Conservation (phyloP, 2,888 invertebrate species). For the Lochmaea crataegi region DNA sequence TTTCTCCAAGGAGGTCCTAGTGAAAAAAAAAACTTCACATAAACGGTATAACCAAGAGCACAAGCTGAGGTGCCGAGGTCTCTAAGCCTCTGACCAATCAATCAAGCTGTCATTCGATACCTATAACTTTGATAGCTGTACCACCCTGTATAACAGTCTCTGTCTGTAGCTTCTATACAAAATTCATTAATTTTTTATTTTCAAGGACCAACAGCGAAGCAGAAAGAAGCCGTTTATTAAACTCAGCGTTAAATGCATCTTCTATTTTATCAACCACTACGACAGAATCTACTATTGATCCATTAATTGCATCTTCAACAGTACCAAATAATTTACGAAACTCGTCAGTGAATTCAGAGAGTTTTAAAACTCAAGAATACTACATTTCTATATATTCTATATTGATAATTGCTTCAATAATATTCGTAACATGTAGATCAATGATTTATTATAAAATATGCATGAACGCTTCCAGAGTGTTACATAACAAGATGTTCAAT, state of each 20-base stretch:
- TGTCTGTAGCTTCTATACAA: no score
- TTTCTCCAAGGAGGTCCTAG: no score
- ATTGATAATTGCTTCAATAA: constrained; percentile 71
- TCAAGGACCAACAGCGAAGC: constrained; percentile 66
- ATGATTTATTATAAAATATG: constrained; percentile 79
- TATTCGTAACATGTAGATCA: constrained; percentile 74
- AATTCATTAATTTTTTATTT: constrained; percentile 14
- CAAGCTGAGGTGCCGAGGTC: no score
- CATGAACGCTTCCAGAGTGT: constrained; percentile 77
- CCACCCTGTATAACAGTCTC: no score
- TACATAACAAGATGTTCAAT: constrained; percentile 84
- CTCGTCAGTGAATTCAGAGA: not conserved
- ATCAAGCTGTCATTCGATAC: no score
- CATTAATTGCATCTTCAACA: not conserved
- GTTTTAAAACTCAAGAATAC: constrained; percentile 30
- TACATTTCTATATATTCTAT: constrained; percentile 71
- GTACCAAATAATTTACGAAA: not conserved
- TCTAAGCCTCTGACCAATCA: no score
- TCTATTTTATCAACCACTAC: no score
- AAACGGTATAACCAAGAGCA: no score
- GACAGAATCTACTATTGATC: not conserved
- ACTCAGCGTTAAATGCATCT: no score
- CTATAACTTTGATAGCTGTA: no score
- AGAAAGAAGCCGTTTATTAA: constrained; percentile 41
- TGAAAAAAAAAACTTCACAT: no score